Percentiles rank a stretch among this genome's conserved stretches.
These are phyloP conservation scores for Siniperca undulata DNA, from an alignment of 2,797 vertebrate genomes.

Conservation along the genomic window DNA sequence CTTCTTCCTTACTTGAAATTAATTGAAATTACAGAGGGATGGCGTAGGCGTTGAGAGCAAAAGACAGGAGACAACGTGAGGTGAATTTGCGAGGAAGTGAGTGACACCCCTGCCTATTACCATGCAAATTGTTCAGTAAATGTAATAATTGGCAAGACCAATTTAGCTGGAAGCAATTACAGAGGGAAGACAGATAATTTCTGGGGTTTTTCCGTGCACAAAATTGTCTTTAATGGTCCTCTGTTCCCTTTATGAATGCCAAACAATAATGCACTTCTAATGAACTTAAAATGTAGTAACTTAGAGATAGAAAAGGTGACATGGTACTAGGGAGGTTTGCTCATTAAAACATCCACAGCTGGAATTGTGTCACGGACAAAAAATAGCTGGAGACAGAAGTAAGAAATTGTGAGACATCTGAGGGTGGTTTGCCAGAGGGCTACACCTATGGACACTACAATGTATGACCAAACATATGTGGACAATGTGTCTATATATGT, in stretches of 20 bases:
- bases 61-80: conserved; percentile 52
- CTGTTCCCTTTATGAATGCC: conserved; percentile 66
- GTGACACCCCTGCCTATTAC: conserved; percentile 73
- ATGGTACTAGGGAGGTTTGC: background rate
- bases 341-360: conserved; percentile 34
- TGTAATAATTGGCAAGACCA: conserved; percentile 79
- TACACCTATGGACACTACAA: background rate
- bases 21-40: conserved; percentile 54
- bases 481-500: background rate
- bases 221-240: conserved; percentile 70
- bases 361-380: background rate
- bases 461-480: background rate
- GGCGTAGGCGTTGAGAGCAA: conserved; percentile 39
- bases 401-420: conserved; percentile 6
- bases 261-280: conserved; percentile 72
- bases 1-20: conserved; percentile 26
- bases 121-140: conserved; percentile 79
- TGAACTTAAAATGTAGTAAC: conserved; percentile 61
- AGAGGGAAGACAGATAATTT: conserved; percentile 71
- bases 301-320: conserved; percentile 33
- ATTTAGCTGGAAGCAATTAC: conserved; percentile 81
- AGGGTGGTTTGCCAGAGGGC: background rate
- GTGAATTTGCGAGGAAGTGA: conserved; percentile 57
- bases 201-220: conserved; percentile 51
- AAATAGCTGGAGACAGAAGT: conserved; percentile 22